Base-by-base conservation (phyloP, 2,888 invertebrate species). In the Galeruca laticollis region DNA sequence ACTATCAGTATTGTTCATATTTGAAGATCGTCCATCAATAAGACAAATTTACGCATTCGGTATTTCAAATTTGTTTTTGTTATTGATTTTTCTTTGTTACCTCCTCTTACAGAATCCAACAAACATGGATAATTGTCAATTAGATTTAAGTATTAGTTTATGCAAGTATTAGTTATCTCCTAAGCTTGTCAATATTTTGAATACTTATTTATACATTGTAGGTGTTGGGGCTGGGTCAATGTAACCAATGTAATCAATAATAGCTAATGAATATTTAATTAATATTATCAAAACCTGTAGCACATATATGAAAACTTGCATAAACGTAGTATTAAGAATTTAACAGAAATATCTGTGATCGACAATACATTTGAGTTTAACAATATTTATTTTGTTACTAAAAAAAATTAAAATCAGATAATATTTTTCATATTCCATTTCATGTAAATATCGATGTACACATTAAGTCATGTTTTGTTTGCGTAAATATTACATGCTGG, bases 1-100 rank as follows among this genome's bases (percentile, higher is more conserved):
- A 66, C 71, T 51, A 43, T 70, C 70, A 70, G 72, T 74, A 68
- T 71, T 72, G 66, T 71, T 72, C 69, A 68, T 66, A 70, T 64
- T 60, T 52, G 26, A 47, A 69, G 31, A 64, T 37, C 60, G 63
- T 69, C 69, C 64, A 69, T 64, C 69, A 60, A 63, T 64, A 52
- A 60, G 40, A 69, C 59, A 63, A 51, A 54, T 63, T 59, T 49
- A 49, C 63, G 31, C 47, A 68, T 51, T 63, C 56, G 52, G 51
- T 49, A 61, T 56, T 10, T 18, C 26, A 47, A 62, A 63, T 40
- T 60, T 49, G 26, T 37, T 56, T 59, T 33, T 62, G 20, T 67
- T 18, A 11, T 60, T 59, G 52, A 51, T 57, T 68, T 20, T 20
- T 51, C 9, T 31, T 62, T 35, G 33, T 59, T 63, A 20, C 20